These are phyloP conservation scores for Atethmia centrago DNA, from an alignment of 2,888 invertebrate species.

Conservation along the genomic window DNA sequence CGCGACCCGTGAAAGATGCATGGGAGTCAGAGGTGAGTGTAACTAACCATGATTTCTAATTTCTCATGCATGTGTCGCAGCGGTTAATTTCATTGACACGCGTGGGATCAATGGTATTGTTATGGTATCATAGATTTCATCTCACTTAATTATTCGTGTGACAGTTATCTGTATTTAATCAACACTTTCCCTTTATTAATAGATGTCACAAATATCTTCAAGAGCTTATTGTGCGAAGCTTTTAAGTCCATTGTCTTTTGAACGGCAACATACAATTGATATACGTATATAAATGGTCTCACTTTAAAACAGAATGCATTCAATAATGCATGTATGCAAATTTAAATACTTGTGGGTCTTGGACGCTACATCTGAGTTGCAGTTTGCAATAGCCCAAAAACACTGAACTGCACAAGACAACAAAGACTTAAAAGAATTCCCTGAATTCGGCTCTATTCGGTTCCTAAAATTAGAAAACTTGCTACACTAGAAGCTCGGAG, in stretches of 20 bases:
- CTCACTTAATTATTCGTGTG: constrained; percentile 78
- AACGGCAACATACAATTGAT: constrained; percentile 11
- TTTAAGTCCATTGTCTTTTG: constrained; percentile 25
- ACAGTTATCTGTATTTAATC: constrained; percentile 74
- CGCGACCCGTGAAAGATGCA: constrained; percentile 84
- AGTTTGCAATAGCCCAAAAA: constrained; percentile 7
- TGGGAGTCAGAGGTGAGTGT: constrained; percentile 89
- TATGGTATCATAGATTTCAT: constrained; percentile 75
- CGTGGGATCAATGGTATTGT: constrained; percentile 76
- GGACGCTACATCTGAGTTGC: constrained; percentile 2
- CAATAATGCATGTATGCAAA: constrained; percentile 22
- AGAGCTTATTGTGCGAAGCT: constrained; percentile 28
- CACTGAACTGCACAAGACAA: neutral
- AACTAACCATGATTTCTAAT: constrained; percentile 72
- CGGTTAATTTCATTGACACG: constrained; percentile 62
- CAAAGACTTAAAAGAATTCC: no score
- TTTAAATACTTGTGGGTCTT: constrained; percentile 39
- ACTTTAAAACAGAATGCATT: constrained; percentile 24
- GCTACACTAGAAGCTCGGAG: neutral
- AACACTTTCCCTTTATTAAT: constrained; percentile 76
- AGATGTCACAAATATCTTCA: constrained; percentile 34
- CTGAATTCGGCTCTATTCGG: neutral
- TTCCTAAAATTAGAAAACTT: neutral
- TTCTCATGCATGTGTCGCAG: constrained; percentile 71
- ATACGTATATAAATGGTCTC: constrained; percentile 7